phyloP scores from a whole-genome alignment of 2,113 vertebrate genomes.

The Cercocebus atys region DNA sequence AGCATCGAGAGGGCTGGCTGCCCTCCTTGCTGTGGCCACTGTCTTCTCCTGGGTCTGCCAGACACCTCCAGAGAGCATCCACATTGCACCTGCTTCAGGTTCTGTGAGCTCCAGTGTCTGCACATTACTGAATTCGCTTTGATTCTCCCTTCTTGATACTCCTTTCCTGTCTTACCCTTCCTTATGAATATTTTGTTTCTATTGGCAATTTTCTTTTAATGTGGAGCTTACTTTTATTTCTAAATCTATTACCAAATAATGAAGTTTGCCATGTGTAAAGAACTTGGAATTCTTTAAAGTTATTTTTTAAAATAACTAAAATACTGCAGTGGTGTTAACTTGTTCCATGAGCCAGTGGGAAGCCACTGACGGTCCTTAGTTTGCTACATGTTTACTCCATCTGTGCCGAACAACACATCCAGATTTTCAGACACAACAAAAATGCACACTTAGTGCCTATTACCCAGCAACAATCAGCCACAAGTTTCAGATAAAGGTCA shows the following conservation, averaged over 20 bases:
- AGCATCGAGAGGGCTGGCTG: accelerated
- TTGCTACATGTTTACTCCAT: neutral
- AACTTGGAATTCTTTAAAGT: neutral
- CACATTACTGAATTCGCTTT: accelerated
- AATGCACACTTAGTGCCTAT: neutral
- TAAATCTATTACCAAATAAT: neutral
- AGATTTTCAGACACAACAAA: slow-evolving; percentile 38
- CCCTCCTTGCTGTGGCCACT: accelerated
- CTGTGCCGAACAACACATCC: neutral
- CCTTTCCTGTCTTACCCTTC: neutral
- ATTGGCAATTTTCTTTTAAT: neutral
- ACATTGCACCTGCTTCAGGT: accelerated
- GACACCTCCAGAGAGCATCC: accelerated
- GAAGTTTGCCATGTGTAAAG: neutral
- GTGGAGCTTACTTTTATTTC: neutral
- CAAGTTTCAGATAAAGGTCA: slow-evolving; percentile 83
- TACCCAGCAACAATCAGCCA: slow-evolving; percentile 67
- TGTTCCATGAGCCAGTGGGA: neutral
- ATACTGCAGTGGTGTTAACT: neutral
- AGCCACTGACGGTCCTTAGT: accelerated
- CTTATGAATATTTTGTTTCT: neutral
- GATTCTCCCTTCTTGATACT: neutral
- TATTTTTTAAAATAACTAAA: neutral
- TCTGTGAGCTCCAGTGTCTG: neutral
- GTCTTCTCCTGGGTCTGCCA: too few relatives aligned